A percentile compares a stretch with the other conserved stretches of the same genome.
Evolutionary conservation across 2,888 invertebrate genomes (phyloP).

Genomic region (Zygothrica quintamaculata): DNA sequence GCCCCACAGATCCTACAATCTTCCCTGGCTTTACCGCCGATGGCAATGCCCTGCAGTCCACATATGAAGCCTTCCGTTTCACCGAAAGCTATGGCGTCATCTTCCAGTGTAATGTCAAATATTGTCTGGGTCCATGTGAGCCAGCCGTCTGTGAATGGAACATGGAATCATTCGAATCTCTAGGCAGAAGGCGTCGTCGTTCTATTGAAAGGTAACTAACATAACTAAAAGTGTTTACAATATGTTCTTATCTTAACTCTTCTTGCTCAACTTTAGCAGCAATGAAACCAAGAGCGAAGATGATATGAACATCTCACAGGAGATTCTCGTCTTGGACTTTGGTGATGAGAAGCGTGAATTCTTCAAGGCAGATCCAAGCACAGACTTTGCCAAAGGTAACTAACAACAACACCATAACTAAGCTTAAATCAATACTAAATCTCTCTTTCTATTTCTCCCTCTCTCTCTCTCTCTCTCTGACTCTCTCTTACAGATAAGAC

Average conservation of each 20-base stretch:
- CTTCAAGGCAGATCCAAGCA: slow-evolving; percentile 90
- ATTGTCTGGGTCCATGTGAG: slow-evolving; percentile 97
- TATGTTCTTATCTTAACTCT: background rate
- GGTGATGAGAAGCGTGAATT: slow-evolving; percentile 95
- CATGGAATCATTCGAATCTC: slow-evolving; percentile 94
- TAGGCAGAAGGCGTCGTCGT: slow-evolving; percentile 92
- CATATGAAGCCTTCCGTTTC: slow-evolving; percentile 97
- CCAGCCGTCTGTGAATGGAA: slow-evolving; percentile 97
- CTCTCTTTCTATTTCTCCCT: background rate
- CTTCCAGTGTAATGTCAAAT: slow-evolving; percentile 98
- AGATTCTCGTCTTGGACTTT: slow-evolving; percentile 96
- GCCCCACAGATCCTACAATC: slow-evolving; percentile 96
- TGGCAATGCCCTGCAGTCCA: slow-evolving; percentile 94
- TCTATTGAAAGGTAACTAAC: slow-evolving; percentile 85
- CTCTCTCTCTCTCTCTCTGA: background rate
- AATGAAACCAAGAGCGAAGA: slow-evolving; percentile 87
- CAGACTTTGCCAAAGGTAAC: slow-evolving; percentile 90
- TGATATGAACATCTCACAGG: slow-evolving; percentile 96
- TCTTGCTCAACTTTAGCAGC: slow-evolving; percentile 57
- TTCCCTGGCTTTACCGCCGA: slow-evolving; percentile 97
- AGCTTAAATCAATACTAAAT: background rate
- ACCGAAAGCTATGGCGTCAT: slow-evolving; percentile 98
- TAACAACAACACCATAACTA: background rate
- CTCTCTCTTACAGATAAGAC: slow-evolving; percentile 89
- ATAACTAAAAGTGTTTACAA: background rate